These are phyloP conservation scores for Carduelis carduelis DNA, from an alignment of 2,797 vertebrate genomes.

Conservation along the genomic window DNA sequence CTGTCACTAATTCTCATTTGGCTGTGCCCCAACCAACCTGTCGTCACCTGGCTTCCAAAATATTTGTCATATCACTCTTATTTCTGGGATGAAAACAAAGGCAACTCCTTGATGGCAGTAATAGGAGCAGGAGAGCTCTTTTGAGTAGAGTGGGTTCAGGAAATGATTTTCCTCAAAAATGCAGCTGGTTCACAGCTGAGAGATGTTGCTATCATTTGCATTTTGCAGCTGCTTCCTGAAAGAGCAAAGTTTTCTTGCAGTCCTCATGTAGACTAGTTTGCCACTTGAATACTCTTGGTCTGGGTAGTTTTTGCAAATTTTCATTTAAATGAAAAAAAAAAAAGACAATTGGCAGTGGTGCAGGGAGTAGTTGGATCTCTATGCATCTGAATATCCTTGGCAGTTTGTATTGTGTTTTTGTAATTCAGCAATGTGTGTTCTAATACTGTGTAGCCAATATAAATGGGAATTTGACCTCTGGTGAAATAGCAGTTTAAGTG, in stretches of 20 bases:
- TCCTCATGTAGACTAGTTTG: background rate
- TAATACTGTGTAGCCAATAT: background rate
- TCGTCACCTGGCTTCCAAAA: background rate
- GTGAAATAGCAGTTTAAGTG: background rate
- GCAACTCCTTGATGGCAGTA: background rate
- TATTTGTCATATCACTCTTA: background rate
- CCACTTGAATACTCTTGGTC: background rate
- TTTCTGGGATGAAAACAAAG: background rate
- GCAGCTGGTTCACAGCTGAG: background rate
- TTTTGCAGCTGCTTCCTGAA: slow-evolving; percentile 15
- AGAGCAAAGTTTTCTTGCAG: background rate
- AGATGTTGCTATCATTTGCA: background rate
- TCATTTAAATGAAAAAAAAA: background rate
- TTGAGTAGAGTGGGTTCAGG: background rate
- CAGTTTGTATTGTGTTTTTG: background rate
- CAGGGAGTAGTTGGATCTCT: background rate
- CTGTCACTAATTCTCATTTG: background rate
- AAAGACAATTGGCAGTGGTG: background rate
- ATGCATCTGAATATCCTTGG: slow-evolving; percentile 5
- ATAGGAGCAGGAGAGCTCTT: background rate
- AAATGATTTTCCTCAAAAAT: background rate
- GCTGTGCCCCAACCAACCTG: background rate
- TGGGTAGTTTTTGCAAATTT: background rate
- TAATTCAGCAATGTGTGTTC: background rate
- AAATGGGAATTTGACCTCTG: background rate